phyloP scores from a whole-genome alignment of 2,113 vertebrate genomes.

The Tiliqua scincoides region DNA sequence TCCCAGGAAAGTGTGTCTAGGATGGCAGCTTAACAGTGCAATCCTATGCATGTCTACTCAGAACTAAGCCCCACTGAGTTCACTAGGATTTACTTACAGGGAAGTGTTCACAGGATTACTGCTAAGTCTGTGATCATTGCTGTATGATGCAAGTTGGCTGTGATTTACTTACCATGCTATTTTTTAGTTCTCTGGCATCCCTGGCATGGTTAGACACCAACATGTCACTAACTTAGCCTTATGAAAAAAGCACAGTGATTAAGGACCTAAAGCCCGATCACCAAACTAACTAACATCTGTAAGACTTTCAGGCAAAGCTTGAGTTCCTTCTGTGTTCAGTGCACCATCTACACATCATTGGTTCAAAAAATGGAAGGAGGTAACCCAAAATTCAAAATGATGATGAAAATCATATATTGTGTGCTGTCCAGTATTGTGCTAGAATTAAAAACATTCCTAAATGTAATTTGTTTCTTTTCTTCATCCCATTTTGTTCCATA shows the following conservation, averaged over 20 bases:
- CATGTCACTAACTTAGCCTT: not conserved
- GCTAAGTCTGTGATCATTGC: not conserved
- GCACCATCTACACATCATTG: not conserved
- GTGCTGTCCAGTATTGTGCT: constrained; percentile 1
- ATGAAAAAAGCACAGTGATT: not conserved
- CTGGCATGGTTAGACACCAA: not conserved
- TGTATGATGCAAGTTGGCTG: not conserved
- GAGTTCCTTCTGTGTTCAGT: not conserved
- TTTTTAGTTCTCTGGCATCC: not conserved
- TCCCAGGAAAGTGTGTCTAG: too few relatives aligned
- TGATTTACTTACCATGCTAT: not conserved
- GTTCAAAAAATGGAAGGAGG: not conserved
- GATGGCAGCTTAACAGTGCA: too few relatives aligned
- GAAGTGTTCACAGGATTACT: too few relatives aligned
- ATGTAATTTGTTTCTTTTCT: not conserved
- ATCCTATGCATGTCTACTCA: too few relatives aligned
- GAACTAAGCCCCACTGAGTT: too few relatives aligned
- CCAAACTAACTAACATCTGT: not conserved
- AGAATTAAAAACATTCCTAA: constrained; percentile 13
- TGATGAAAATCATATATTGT: not conserved
- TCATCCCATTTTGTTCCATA: not conserved
- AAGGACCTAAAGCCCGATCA: not conserved
- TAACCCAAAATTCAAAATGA: not conserved
- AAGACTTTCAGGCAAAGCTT: not conserved
- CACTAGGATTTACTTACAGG: too few relatives aligned